Evolutionary conservation across 1,140 invertebrate genomes (phyloP).

Genomic region (Drosophila baimaii): DNA sequence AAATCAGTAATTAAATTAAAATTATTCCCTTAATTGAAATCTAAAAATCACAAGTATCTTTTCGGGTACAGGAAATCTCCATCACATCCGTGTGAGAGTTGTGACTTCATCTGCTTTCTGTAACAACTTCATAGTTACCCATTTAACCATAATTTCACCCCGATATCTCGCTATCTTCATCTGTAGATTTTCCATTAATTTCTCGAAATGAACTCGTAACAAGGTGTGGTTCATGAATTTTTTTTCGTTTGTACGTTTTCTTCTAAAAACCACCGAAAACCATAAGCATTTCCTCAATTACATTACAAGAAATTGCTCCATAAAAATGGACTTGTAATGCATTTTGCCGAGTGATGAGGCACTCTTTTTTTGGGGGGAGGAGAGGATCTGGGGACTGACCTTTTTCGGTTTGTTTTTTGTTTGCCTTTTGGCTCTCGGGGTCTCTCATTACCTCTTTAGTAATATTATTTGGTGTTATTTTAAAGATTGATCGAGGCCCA

Average conservation of each 20-base stretch:
- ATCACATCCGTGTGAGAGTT: background rate
- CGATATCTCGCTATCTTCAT: constrained; percentile 13
- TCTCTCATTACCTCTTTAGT: constrained; percentile 6
- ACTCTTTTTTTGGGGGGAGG: background rate
- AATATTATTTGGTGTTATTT: constrained; percentile 6
- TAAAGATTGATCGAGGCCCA: constrained; percentile 11
- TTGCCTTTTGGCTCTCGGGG: too few relatives aligned
- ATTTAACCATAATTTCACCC: constrained; percentile 8
- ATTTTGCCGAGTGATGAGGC: constrained; percentile 27
- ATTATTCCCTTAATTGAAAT: background rate
- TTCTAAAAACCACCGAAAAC: constrained; percentile 32
- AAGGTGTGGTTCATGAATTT: constrained; percentile 30
- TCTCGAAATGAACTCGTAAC: constrained; percentile 23
- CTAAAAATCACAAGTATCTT: background rate
- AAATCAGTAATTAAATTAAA: background rate
- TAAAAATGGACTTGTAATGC: constrained; percentile 38
- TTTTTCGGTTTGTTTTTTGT: background rate
- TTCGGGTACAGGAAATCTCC: background rate
- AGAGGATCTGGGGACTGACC: constrained; percentile 1
- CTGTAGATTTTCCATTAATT: constrained; percentile 27
- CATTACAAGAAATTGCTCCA: constrained; percentile 34
- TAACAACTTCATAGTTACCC: constrained; percentile 13
- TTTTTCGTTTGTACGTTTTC: constrained; percentile 26
- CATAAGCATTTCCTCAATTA: constrained; percentile 48
- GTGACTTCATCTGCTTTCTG: constrained; percentile 19